phyloP scores from a whole-genome alignment of 2,113 vertebrate species.

The Rhegmatorhina hoffmannsi region DNA sequence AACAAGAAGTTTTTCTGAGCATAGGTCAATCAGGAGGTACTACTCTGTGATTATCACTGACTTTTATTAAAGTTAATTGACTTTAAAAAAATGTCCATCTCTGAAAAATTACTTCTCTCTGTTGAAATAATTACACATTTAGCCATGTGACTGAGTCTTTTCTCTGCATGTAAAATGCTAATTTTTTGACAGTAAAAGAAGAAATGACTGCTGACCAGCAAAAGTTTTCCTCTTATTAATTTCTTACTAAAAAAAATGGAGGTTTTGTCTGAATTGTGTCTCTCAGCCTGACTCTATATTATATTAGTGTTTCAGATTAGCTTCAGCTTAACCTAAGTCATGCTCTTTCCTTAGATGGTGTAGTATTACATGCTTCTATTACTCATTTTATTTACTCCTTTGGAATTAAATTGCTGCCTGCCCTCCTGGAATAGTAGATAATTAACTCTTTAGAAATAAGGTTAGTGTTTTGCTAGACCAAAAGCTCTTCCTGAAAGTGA shows the following conservation, averaged over 20 bases:
- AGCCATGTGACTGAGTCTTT: neutral
- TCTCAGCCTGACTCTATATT: neutral
- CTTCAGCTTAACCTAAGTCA: neutral
- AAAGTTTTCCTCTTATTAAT: neutral
- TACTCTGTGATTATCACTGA: neutral
- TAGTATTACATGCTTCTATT: constrained; percentile 56
- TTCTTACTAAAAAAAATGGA: neutral
- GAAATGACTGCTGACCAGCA: neutral
- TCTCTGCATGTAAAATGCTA: neutral
- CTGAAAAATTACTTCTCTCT: neutral
- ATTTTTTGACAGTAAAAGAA: neutral
- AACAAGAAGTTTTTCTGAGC: neutral
- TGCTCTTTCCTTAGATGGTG: neutral
- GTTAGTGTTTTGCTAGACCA: neutral
- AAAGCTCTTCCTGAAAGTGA: constrained; percentile 50
- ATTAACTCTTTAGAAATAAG: constrained; percentile 63
- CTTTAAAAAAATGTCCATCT: neutral
- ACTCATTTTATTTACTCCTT: constrained; percentile 55
- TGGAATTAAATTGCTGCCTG: constrained; percentile 37
- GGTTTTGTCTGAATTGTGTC: neutral
- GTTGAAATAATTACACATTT: neutral
- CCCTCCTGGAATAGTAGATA: constrained; percentile 43
- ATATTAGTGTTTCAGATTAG: neutral
- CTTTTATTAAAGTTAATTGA: neutral
- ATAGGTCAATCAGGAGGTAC: neutral